phyloP scores from a whole-genome alignment of 2,888 invertebrate genomes.

The Zygogramma bicolorata region DNA sequence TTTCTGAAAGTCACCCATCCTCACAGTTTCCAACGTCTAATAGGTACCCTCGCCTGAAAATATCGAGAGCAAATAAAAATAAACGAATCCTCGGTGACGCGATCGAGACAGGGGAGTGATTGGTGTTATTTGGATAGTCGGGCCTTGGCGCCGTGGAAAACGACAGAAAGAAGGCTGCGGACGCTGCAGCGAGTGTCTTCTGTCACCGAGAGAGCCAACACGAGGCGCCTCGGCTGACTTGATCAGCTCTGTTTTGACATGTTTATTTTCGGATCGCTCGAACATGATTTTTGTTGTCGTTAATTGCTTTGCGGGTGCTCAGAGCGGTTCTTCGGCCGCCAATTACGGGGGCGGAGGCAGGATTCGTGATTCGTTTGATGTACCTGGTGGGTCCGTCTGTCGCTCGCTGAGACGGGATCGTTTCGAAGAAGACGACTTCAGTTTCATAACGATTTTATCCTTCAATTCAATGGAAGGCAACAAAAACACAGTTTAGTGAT shows the following conservation, averaged over 20 bases:
- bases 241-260: slow-evolving; percentile 53
- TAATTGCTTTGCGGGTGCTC: slow-evolving; percentile 31
- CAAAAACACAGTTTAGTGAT: too few relatives aligned
- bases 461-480: too few relatives aligned
- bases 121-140: slow-evolving; percentile 56
- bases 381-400: neutral
- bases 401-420: too few relatives aligned
- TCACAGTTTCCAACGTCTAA: too few relatives aligned
- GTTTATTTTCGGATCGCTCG: slow-evolving; percentile 57
- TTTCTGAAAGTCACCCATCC: too few relatives aligned
- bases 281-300: slow-evolving; percentile 50
- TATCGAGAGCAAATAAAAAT: slow-evolving; percentile 42
- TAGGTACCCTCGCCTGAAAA: slow-evolving; percentile 39
- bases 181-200: slow-evolving; percentile 52
- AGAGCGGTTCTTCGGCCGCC: slow-evolving; percentile 27
- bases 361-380: neutral
- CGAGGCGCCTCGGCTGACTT: slow-evolving; percentile 39
- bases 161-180: slow-evolving; percentile 41
- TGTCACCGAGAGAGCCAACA: slow-evolving; percentile 53
- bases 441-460: too few relatives aligned
- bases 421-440: too few relatives aligned
- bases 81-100: slow-evolving; percentile 43
- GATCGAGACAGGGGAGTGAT: slow-evolving; percentile 46
- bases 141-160: slow-evolving; percentile 48
- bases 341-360: slow-evolving; percentile 19